phyloP scores from a whole-genome alignment of 2,113 vertebrate genomes.

The Aplodontia rufa region DNA sequence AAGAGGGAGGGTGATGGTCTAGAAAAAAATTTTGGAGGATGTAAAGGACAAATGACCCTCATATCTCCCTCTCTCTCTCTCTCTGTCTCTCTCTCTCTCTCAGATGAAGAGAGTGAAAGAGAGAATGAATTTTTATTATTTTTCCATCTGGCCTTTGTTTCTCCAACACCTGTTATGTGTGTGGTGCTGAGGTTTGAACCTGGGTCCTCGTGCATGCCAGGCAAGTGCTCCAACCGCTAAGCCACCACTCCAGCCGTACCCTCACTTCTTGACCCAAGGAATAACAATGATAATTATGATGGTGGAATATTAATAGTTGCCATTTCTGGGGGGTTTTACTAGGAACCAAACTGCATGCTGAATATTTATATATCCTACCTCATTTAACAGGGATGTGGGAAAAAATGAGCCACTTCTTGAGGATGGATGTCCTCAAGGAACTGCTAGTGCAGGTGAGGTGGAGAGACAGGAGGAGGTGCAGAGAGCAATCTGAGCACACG shows the following conservation, averaged over 20 bases:
- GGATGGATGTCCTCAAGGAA: neutral
- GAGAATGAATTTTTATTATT: too few relatives aligned
- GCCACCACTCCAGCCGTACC: too few relatives aligned
- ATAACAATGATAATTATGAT: neutral
- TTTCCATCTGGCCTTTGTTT: too few relatives aligned
- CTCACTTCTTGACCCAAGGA: neutral
- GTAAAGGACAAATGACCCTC: neutral
- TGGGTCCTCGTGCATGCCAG: too few relatives aligned
- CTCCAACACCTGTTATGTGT: too few relatives aligned
- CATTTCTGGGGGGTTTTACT: neutral
- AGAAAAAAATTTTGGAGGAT: neutral
- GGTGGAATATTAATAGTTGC: neutral
- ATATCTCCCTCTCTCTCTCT: too few relatives aligned
- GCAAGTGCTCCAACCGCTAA: too few relatives aligned
- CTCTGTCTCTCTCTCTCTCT: too few relatives aligned
- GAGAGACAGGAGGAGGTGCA: neutral
- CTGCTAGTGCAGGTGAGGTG: neutral
- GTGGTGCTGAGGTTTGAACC: too few relatives aligned
- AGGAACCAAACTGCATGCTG: neutral
- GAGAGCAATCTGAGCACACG: neutral
- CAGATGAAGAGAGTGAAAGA: too few relatives aligned
- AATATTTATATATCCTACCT: neutral
- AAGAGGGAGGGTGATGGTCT: neutral
- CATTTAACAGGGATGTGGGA: neutral
- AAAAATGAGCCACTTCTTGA: neutral